phyloP scores from a whole-genome alignment of 2,797 vertebrate species.

The Acanthurus tractus region DNA sequence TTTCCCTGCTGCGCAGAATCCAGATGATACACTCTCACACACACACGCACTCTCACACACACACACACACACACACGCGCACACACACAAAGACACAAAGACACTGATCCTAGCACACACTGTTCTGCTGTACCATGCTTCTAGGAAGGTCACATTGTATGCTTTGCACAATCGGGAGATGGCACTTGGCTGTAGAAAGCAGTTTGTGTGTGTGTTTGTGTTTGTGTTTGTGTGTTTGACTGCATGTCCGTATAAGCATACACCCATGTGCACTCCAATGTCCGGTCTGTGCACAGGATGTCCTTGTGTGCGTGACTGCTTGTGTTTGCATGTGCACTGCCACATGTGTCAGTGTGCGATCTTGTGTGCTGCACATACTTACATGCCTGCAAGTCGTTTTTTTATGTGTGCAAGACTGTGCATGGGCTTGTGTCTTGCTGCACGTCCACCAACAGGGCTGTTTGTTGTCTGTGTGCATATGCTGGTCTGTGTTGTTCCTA shows the following conservation, averaged over 20 bases:
- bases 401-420: neutral
- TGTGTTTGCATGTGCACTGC: neutral
- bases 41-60: conserved; percentile 6
- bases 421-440: conserved; percentile 36
- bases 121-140: conserved; percentile 6
- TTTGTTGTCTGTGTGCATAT: conserved; percentile 54
- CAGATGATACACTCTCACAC: neutral
- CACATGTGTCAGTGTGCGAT: conserved; percentile 1
- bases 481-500: conserved; percentile 41
- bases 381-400: neutral
- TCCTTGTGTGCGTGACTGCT: neutral
- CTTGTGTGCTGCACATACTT: neutral
- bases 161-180: conserved; percentile 23
- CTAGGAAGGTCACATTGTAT: conserved; percentile 49
- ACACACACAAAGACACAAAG: conserved; percentile 2
- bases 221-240: conserved; percentile 13
- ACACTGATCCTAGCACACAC: neutral
- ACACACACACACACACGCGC: conserved; percentile 11
- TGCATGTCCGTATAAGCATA: conserved; percentile 16
- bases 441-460: conserved; percentile 37
- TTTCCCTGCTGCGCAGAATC: neutral
- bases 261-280: neutral
- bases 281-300: neutral
- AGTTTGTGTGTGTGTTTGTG: conserved; percentile 4
- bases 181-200: conserved; percentile 11